Evolutionary conservation across 2,113 vertebrate species (phyloP).

Genomic region (Otolemur garnettii): DNA sequence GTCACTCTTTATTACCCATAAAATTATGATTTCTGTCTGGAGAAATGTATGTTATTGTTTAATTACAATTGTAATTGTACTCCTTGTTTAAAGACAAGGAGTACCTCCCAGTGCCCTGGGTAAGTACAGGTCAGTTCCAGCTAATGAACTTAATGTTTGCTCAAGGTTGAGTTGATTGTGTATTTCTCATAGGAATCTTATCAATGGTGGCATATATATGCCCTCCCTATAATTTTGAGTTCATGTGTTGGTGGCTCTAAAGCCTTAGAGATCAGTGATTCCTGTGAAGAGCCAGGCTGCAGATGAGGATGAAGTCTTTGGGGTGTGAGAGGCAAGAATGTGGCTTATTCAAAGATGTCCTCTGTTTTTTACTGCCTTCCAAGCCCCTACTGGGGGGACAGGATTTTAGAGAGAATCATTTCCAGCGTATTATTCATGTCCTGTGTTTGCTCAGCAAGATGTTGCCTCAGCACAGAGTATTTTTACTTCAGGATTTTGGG

Average conservation of each 20-base stretch:
- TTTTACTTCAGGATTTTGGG: not conserved
- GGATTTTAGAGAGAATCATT: not conserved
- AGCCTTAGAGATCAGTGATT: not conserved
- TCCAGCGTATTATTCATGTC: not conserved
- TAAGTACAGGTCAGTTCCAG: not conserved
- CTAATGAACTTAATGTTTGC: not conserved
- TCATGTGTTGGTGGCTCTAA: not conserved
- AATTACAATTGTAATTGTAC: not conserved
- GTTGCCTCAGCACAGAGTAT: not conserved
- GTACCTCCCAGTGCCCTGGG: not conserved
- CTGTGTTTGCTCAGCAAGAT: not conserved
- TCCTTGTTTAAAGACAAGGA: too few species aligned
- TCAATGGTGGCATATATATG: not conserved
- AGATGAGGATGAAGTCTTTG: not conserved
- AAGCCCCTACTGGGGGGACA: not conserved
- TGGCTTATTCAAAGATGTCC: not conserved
- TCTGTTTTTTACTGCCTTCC: not conserved
- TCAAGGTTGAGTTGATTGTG: not conserved
- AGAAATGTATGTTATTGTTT: not conserved
- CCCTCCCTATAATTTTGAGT: not conserved
- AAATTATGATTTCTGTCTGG: not conserved
- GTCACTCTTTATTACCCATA: not conserved
- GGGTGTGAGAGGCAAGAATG: not conserved
- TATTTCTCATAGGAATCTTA: not conserved
- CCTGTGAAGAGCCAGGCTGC: not conserved